Conservation (phyloP, 2,797 vertebrate genomes). For the Cyclopterus lumpus region DNA sequence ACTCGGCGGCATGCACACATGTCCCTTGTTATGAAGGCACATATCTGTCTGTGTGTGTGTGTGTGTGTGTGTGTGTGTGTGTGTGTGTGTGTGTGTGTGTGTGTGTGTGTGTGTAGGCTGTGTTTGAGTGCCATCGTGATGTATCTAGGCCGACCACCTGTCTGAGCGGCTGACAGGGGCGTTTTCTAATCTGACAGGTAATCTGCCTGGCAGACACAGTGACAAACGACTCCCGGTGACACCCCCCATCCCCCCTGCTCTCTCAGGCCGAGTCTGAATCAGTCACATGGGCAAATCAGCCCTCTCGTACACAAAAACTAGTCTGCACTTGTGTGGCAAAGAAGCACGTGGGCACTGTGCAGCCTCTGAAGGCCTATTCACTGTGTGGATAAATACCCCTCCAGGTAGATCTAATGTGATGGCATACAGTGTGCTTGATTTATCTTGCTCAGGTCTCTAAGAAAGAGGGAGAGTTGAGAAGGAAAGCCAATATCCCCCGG, state of each 20-base stretch:
- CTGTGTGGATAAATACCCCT: slow-evolving; percentile 29
- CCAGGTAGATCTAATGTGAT: slow-evolving; percentile 30
- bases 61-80: slow-evolving; percentile 11
- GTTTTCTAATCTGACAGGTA: slow-evolving; percentile 84
- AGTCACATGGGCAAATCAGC: slow-evolving; percentile 29
- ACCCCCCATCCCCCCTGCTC: slow-evolving; percentile 38
- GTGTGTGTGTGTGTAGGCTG: slow-evolving; percentile 7
- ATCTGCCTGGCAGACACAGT: slow-evolving; percentile 77
- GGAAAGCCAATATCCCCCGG: slow-evolving; percentile 21
- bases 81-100: slow-evolving; percentile 1
- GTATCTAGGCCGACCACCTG: slow-evolving; percentile 73
- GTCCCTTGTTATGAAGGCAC: neutral
- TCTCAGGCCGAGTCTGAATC: slow-evolving; percentile 38
- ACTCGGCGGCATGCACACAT: slow-evolving; percentile 1
- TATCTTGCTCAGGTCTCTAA: slow-evolving; percentile 26
- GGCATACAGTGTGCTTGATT: slow-evolving; percentile 32
- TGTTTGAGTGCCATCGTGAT: slow-evolving; percentile 60
- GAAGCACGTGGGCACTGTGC: neutral
- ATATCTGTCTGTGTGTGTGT: slow-evolving; percentile 10
- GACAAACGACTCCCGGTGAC: slow-evolving; percentile 73
- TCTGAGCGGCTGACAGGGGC: slow-evolving; percentile 72
- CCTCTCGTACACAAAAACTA: slow-evolving; percentile 18
- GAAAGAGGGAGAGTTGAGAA: neutral
- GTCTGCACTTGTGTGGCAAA: slow-evolving; percentile 17
- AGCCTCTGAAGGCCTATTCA: slow-evolving; percentile 32